Percentiles rank a stretch among this genome's conserved stretches.
phyloP scores from a whole-genome alignment of 2,113 vertebrate genomes.

The Chinchilla lanigera region DNA sequence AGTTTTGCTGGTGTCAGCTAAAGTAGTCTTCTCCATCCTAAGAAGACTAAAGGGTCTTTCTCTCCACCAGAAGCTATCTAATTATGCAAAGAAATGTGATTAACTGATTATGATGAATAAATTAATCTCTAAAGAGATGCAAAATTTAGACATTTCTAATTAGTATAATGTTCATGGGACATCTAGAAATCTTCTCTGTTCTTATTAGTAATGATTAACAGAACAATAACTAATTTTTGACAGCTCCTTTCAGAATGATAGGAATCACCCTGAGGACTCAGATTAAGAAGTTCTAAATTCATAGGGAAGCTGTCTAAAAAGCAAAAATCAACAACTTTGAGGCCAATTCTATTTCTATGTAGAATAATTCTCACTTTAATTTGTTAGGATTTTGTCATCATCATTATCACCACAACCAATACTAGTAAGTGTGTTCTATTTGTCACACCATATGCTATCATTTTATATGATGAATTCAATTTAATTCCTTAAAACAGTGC shows the following conservation, averaged over 20 bases:
- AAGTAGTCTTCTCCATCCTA: slow-evolving; percentile 70
- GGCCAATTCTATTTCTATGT: neutral
- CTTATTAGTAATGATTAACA: slow-evolving; percentile 88
- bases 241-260: slow-evolving; percentile 85
- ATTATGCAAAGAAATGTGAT: slow-evolving; percentile 89
- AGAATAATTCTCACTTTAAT: neutral
- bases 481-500: neutral
- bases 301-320: slow-evolving; percentile 74
- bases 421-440: neutral
- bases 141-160: slow-evolving; percentile 89
- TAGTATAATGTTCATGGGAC: slow-evolving; percentile 87
- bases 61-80: slow-evolving; percentile 84
- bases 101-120: slow-evolving; percentile 90
- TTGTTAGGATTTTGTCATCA: neutral
- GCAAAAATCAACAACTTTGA: neutral
- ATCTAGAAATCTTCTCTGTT: slow-evolving; percentile 84
- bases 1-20: slow-evolving; percentile 69
- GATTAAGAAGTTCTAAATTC: slow-evolving; percentile 83
- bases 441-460: neutral
- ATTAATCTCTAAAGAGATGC: slow-evolving; percentile 89
- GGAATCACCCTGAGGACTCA: slow-evolving; percentile 80
- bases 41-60: slow-evolving; percentile 82
- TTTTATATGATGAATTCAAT: neutral
- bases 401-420: neutral
- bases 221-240: slow-evolving; percentile 89